These are phyloP conservation scores for Andrena minutula DNA, from an alignment of 2,888 invertebrate genomes.

Conservation along the genomic window DNA sequence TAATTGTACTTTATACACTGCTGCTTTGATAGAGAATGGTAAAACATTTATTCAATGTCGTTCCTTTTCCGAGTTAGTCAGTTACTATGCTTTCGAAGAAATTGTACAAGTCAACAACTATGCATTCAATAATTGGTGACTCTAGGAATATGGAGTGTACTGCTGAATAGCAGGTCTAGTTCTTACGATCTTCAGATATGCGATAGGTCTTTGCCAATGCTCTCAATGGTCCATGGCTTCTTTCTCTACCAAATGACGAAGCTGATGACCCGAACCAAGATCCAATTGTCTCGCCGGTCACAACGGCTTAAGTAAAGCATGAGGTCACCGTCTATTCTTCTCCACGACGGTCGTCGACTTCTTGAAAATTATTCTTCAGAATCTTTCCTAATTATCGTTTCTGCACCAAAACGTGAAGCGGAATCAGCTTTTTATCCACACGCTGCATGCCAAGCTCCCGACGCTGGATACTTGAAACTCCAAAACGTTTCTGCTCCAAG, in stretches of 20 bases:
- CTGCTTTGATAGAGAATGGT: too few relatives aligned
- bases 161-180: neutral
- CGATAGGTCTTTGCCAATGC: conserved; percentile 6
- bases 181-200: neutral
- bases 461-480: neutral
- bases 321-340: conserved; percentile 80
- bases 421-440: neutral
- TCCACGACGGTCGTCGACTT: conserved; percentile 78
- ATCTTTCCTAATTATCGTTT: conserved; percentile 22
- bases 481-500: neutral
- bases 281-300: conserved; percentile 77
- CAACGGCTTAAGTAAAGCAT: conserved; percentile 78
- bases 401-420: neutral
- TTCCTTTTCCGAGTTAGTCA: too few relatives aligned
- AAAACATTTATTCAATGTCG: too few relatives aligned
- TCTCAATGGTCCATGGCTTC: conserved; percentile 39
- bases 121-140: neutral
- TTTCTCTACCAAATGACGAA: conserved; percentile 61
- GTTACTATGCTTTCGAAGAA: neutral
- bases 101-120: conserved; percentile 8
- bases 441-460: too few relatives aligned
- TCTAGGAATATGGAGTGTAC: neutral
- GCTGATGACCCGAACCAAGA: conserved; percentile 73
- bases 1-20: too few relatives aligned
- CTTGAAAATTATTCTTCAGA: conserved; percentile 65